Percentiles rank a stretch among this genome's conserved stretches.
phyloP scores from a whole-genome alignment of 2,888 invertebrate species.

The Tiphia femorata region DNA sequence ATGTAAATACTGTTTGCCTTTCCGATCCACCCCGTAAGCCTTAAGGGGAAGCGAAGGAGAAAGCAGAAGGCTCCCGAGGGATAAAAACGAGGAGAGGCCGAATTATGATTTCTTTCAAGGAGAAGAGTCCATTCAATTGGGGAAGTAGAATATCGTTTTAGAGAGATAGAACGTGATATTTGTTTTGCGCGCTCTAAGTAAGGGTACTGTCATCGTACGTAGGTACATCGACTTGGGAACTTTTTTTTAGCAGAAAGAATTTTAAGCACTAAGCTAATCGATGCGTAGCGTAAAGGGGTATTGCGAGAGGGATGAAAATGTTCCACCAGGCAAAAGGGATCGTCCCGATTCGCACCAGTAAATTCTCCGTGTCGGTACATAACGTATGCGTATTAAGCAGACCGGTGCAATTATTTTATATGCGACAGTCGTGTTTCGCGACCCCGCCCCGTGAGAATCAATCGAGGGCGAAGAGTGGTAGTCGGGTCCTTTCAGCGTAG shows the following conservation, averaged over 20 bases:
- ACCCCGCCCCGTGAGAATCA: constrained; percentile 30
- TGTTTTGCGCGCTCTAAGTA: no score
- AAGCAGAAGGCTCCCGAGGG: constrained; percentile 25
- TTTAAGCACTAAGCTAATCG: no score
- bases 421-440: constrained; percentile 15
- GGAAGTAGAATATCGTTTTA: not conserved
- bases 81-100: constrained; percentile 21
- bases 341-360: constrained; percentile 1
- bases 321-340: no score
- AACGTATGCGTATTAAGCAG: constrained; percentile 24
- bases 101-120: constrained; percentile 4
- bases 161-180: no score
- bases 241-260: no score
- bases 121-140: not conserved
- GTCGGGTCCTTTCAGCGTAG: not conserved
- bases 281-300: no score
- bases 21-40: constrained; percentile 40
- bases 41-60: constrained; percentile 31
- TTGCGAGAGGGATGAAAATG: no score
- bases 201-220: no score
- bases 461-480: constrained; percentile 27
- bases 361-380: constrained; percentile 18
- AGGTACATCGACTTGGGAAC: no score
- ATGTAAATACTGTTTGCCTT: constrained; percentile 65
- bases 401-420: constrained; percentile 39